Evolutionary conservation across 2,797 vertebrate species (phyloP), one percentile per base, ranked within the genome.

Genomic region (Mormyrus proboscirostris): DNA sequence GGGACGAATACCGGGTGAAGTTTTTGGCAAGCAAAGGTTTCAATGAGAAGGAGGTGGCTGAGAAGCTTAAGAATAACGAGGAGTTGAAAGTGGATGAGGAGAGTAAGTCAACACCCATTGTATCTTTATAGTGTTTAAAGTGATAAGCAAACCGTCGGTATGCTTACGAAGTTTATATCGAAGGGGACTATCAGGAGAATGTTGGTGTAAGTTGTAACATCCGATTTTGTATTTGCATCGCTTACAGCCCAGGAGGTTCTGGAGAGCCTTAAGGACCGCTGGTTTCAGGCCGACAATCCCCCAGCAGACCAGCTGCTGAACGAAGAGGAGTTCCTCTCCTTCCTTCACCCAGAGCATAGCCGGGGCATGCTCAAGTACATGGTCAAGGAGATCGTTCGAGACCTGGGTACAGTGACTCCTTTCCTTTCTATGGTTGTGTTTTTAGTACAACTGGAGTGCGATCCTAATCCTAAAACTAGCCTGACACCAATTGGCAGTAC

Each of bases 291-390:
- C 0, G 98, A 99, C 93, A 98, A 95, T 59, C 97, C 97, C 0
- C 99, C 98, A 0, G 92, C 96, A 0, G 98, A 99, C 92, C 96
- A 98, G 91, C 93, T 97, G 91, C 94, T 99, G 89, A 97, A 97
- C 0, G 97, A 99, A 92, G 95, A 98, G 0, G 99, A 99, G 91
- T 99, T 99, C 93, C 94, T 99, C 90, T 97, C 97, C 0, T 99
- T 99, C 92, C 96, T 99, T 0, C 98, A 99, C 83, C 98, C 98
- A 0, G 98, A 99, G 93, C 98, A 99, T 92, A 99, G 98, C 94
- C 94, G 94, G 1, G 98, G 98, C 4, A 99, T 98, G 98, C 96
- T 99, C 86, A 97, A 96, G 69, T 99, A 99, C 94, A 99, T 99
- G 98, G 98, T 98, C 88, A 98, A 97, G 92, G 98, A 99, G 95